Percentiles rank a stretch among this genome's conserved stretches.
Conservation (phyloP, 2,797 vertebrate genomes). For the Chelidonichthys spinosus region DNA sequence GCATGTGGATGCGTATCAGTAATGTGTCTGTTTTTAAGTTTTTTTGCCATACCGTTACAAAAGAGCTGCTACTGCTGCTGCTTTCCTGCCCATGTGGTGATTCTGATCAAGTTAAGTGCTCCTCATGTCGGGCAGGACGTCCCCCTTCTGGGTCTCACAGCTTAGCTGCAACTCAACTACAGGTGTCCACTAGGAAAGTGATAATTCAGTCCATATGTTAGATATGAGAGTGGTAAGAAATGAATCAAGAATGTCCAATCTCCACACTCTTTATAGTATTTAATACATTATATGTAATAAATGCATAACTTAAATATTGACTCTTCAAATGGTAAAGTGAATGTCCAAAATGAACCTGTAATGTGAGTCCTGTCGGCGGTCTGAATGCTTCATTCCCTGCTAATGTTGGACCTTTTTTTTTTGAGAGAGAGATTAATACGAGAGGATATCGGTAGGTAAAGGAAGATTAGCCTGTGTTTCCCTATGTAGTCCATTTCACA, state of each 20-base stretch:
- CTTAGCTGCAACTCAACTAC: neutral
- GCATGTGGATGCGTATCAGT: conserved; percentile 66
- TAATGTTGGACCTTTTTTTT: neutral
- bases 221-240: too few species aligned
- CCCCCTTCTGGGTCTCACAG: neutral
- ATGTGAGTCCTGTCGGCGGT: neutral
- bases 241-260: neutral
- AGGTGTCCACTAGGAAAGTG: neutral
- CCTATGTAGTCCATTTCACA: conserved; percentile 16
- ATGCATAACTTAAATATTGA: neutral
- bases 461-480: conserved; percentile 28
- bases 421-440: conserved; percentile 8
- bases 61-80: neutral
- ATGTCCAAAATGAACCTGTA: neutral
- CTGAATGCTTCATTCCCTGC: neutral
- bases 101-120: neutral
- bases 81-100: neutral
- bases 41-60: conserved; percentile 39
- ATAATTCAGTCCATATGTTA: neutral
- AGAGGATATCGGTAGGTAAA: conserved; percentile 2
- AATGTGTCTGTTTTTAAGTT: conserved; percentile 62
- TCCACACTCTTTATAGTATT: too few species aligned
- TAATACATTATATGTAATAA: too few species aligned
- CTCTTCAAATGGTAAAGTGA: neutral
- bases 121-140: neutral